A percentile compares a stretch with the other conserved stretches of the same genome.
These are phyloP conservation scores for Acipenser ruthenus DNA, from an alignment of 2,797 vertebrate species.

Conservation along the genomic window DNA sequence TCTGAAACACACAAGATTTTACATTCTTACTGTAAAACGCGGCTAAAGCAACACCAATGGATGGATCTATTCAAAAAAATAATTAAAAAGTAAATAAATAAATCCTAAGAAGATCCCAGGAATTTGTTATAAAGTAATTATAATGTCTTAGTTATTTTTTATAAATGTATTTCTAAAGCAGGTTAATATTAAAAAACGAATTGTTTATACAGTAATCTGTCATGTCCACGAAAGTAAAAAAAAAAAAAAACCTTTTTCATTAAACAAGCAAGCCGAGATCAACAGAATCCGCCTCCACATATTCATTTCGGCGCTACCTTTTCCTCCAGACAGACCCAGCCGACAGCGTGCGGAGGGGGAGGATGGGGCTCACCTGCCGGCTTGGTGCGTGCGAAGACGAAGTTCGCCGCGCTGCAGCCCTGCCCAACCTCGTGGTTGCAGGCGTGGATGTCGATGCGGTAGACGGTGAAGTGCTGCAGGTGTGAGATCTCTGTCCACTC, in stretches of 20 bases:
- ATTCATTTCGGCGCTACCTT: neutral
- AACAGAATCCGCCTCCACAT: neutral
- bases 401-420: slow-evolving; percentile 85
- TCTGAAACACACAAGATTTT: slow-evolving; percentile 50
- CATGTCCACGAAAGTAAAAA: no score
- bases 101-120: no score
- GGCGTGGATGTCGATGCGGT: slow-evolving; percentile 93
- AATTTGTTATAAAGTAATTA: no score
- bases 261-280: neutral
- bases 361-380: slow-evolving; percentile 70
- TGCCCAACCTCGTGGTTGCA: slow-evolving; percentile 86
- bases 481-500: slow-evolving; percentile 78
- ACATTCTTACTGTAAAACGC: no score
- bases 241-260: no score
- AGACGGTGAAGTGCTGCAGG: slow-evolving; percentile 87
- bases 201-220: no score
- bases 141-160: no score
- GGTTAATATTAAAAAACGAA: no score
- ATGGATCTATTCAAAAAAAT: no score
- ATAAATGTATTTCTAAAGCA: no score
- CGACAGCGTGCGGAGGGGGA: neutral
- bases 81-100: no score
- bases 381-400: slow-evolving; percentile 91
- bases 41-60: no score
- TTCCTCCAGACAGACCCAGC: neutral